These are phyloP conservation scores for Pitta sordida DNA, from an alignment of 2,113 vertebrate species.

Conservation along the genomic window DNA sequence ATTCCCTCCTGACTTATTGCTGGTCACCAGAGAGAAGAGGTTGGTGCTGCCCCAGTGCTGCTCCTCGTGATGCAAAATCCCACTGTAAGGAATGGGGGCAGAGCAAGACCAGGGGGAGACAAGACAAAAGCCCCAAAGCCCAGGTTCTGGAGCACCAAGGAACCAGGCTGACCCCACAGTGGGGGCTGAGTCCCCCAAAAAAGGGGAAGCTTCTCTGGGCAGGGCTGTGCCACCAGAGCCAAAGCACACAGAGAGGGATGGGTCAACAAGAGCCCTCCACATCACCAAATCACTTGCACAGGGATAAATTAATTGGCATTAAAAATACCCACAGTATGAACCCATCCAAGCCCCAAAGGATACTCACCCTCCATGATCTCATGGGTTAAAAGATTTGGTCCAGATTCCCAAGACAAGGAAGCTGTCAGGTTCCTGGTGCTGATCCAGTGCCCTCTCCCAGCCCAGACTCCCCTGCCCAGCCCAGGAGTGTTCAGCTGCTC, in stretches of 20 bases:
- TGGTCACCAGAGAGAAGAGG: neutral
- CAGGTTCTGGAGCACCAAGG: rapidly evolving
- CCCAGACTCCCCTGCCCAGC: neutral
- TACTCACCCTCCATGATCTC: neutral
- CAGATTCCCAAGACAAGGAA: neutral
- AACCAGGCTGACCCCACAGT: rapidly evolving
- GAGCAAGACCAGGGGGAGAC: neutral
- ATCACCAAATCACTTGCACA: rapidly evolving
- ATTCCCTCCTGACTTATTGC: neutral
- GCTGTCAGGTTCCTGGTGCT: rapidly evolving
- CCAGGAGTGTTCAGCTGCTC: neutral
- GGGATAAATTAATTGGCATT: too few relatives aligned
- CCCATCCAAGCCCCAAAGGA: neutral
- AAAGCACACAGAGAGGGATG: neutral
- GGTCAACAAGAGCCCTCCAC: rapidly evolving
- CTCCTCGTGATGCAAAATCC: neutral
- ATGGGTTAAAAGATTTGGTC: neutral
- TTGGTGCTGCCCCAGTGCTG: neutral
- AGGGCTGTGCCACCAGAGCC: neutral
- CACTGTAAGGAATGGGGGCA: rapidly evolving
- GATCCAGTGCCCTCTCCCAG: neutral
- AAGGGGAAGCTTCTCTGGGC: neutral
- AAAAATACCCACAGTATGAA: rapidly evolving
- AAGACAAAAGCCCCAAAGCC: neutral
- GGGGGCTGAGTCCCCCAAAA: rapidly evolving